Evolutionary conservation across 2,113 vertebrate species (phyloP).

Genomic region (Jacana jacana): DNA sequence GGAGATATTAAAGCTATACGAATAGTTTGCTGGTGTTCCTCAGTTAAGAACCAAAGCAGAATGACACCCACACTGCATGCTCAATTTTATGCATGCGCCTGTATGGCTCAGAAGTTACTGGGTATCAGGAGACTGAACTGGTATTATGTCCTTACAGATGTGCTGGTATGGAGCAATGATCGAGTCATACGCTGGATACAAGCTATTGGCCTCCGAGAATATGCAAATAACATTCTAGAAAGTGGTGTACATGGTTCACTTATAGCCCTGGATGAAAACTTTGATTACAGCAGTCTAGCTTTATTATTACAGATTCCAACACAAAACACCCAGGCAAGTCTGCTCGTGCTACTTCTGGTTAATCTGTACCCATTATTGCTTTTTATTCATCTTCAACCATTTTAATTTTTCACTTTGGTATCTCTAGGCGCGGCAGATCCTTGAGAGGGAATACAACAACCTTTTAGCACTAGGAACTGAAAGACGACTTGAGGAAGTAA

Average conservation of each 20-base stretch:
- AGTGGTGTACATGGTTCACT: constrained; percentile 96
- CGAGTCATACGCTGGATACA: constrained; percentile 97
- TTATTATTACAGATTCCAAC: constrained; percentile 96
- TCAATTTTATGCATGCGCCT: not conserved
- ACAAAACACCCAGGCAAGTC: constrained; percentile 91
- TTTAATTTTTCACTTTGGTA: constrained; percentile 64
- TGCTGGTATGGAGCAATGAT: constrained; percentile 97
- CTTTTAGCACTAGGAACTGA: constrained; percentile 97
- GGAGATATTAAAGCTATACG: not conserved
- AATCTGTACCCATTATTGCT: not conserved
- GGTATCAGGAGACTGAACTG: not conserved
- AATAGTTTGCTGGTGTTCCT: not conserved
- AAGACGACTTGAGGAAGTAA: constrained; percentile 94
- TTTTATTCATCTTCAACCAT: not conserved
- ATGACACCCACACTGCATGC: not conserved
- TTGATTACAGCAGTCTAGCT: constrained; percentile 97
- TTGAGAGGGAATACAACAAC: constrained; percentile 99
- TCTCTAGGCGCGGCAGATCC: constrained; percentile 95
- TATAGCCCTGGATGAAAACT: constrained; percentile 95
- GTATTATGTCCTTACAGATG: constrained; percentile 77
- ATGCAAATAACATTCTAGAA: constrained; percentile 94
- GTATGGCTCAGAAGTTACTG: not conserved
- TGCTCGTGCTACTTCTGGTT: not conserved
- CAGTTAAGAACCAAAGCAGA: not conserved
- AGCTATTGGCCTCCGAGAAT: constrained; percentile 95